phyloP scores from a whole-genome alignment of 2,113 vertebrate species.

The Crotophaga sulcirostris region DNA sequence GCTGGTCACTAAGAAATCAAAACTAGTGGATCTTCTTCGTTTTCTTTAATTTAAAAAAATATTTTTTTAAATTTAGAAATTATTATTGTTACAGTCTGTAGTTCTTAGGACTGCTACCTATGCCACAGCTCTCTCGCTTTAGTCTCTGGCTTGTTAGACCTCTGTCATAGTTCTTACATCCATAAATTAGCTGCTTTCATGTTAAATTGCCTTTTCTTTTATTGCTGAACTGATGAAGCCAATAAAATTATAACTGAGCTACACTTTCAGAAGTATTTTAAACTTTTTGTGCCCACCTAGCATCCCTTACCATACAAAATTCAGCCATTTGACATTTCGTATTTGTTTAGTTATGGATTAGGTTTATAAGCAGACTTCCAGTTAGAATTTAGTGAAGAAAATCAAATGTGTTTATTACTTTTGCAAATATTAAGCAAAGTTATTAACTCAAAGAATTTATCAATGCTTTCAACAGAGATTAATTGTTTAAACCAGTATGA shows the following conservation, averaged over 20 bases:
- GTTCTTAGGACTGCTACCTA: not conserved
- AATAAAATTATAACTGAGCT: not conserved
- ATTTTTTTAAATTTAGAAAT: not conserved
- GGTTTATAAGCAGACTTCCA: not conserved
- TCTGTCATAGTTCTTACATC: not conserved
- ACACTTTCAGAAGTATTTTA: not conserved
- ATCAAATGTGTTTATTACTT: not conserved
- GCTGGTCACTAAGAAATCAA: constrained; percentile 33
- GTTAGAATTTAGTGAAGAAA: not conserved
- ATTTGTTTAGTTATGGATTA: not conserved
- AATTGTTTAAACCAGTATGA: not conserved
- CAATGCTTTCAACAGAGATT: not conserved
- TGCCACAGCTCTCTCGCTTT: not conserved
- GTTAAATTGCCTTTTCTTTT: constrained; percentile 4
- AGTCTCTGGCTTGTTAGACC: not conserved
- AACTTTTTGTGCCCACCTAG: not conserved
- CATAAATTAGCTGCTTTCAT: not conserved
- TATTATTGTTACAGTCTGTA: not conserved
- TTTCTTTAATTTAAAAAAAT: not conserved
- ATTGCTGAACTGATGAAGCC: not conserved
- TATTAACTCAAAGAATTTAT: not conserved
- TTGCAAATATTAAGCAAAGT: not conserved
- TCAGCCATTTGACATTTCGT: not conserved
- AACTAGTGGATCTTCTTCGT: not conserved
- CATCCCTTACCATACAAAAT: not conserved